Base-by-base conservation (phyloP, 2,888 invertebrate genomes). In the Perizoma flavofasciatum region DNA sequence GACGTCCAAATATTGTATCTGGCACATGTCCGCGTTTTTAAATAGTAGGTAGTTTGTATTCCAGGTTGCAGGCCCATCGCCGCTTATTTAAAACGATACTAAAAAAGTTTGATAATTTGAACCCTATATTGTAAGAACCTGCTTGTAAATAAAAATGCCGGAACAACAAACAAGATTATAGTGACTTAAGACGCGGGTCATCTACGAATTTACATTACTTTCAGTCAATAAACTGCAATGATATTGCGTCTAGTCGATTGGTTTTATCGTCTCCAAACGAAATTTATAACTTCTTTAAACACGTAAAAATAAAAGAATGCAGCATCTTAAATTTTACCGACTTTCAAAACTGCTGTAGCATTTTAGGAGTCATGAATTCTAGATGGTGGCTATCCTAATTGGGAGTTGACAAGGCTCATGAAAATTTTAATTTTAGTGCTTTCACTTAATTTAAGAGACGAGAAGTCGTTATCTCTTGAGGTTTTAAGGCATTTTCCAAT, bases 281-380 rank as follows among this genome's bases (percentile, higher is more conserved):
- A 46, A 53, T 34, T 45, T 37, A 37, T 37, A 9, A 45, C 11
- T 43, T 34, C 33, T 49, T 43, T 6, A 7, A 53, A 33, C 39
- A 33, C 39, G 10, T 39, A 10, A 47, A 48, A 47, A 41, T 35
- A 22, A 39, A 45, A 45, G 8, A 54, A 47, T 48, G 54, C 11
- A 33, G 48, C 39, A 43, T 3, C 51, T 44, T 51, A 7, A 35
- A 44, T 22, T 54, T 53, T 41, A 54, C 50, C 9, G 39, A 39
- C 35, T 59, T 55, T 52, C 37, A 22, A 55, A 56, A 34, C 44
- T 49, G 55, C 51, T 40, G 44, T 44, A 60, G 51, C 44, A 56
- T 49, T 56, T 56, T 48, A 56, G 45, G 52, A 45, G 49, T 33
- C 49, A 49, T 61, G 56, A 61, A 56, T 61, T 53, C 52, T 61